Base-by-base conservation (phyloP, 1,140 invertebrate species). In the Zaprionus ghesquierei region DNA sequence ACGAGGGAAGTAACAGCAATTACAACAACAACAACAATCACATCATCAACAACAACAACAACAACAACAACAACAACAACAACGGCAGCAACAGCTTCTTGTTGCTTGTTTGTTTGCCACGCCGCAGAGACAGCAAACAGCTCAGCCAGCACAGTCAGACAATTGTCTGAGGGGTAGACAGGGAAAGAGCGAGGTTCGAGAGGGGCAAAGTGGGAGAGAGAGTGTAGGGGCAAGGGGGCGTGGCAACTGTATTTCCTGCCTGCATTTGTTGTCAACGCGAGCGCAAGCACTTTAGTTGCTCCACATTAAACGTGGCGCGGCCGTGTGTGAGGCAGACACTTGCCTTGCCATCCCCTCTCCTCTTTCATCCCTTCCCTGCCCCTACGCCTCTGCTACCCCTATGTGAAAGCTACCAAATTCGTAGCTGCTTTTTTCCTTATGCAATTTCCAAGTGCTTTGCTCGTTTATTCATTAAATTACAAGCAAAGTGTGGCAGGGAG, bases 381-480 rank as follows among this genome's bases (percentile, higher is more conserved):
- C 5, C 20, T n/a, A 8, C n/a, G 0, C 31, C 18, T 3, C 25
- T 23, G 1, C 44, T 13, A 22, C 9, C 10, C 3, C 1, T 5
- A 5, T 10, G 15, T 25, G 1, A 41, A n/a, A 6, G 8, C 49
- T 35, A 46, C 3, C 41, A 46, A n/a, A 46, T 55, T 68, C 25
- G 38, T 50, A 51, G 51, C 50, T 29, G 27, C 10, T 27, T 44
- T 55, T 62, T 15, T 65, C 66, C 49, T 66, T 62, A 75, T 76
- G 62, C 71, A 76, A 76, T 66, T 76, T 76, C 33, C 33, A 18
- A 65, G 62, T 50, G 69, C 61, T 72, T 66, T 61, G 69, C 73
- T 71, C 68, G 55, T 71, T 75, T 76, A 76, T 76, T 76, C 69
- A 76, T 76, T 76, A 72, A 76, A 72, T 72, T 61, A 66, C 72